These are phyloP conservation scores for Andrena bucephala DNA, from an alignment of 2,888 invertebrate species.

Conservation along the genomic window DNA sequence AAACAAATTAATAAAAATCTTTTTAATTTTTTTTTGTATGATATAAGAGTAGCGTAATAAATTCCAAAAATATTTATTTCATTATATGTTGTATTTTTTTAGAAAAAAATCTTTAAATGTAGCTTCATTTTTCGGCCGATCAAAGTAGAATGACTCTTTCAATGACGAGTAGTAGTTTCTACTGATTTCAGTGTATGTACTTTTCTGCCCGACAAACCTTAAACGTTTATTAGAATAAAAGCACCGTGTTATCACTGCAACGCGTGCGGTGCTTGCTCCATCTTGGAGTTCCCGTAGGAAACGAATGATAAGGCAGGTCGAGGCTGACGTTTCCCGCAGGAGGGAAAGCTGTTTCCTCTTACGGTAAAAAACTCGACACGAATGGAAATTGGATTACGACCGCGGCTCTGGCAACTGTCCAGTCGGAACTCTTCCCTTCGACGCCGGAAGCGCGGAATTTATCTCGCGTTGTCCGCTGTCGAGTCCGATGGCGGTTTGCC, in stretches of 20 bases:
- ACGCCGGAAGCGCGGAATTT: constrained; percentile 54
- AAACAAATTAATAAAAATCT: no score
- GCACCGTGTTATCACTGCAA: constrained; percentile 26
- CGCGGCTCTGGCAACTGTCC: constrained; percentile 64
- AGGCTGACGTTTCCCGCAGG: constrained; percentile 31
- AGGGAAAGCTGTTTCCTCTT: constrained; percentile 49
- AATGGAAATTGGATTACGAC: constrained; percentile 62
- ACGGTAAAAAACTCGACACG: constrained; percentile 61
- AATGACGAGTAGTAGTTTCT: neutral
- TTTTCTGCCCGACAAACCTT: neutral
- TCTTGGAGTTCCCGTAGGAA: constrained; percentile 64
- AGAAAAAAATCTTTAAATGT: no score
- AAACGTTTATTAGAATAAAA: neutral
- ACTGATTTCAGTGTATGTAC: neutral
- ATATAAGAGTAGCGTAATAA: no score
- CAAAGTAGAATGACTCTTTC: neutral
- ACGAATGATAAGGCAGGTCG: constrained; percentile 70
- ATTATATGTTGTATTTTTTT: no score
- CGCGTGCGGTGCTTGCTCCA: constrained; percentile 65
- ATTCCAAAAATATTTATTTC: no score
- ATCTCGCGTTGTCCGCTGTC: constrained; percentile 34
- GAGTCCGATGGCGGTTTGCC: constrained; percentile 14
- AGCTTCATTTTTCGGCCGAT: no score
- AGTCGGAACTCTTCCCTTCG: constrained; percentile 48
- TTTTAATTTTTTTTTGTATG: no score